phyloP scores from a whole-genome alignment of 2,888 invertebrate genomes.

The Erebia palarica region DNA sequence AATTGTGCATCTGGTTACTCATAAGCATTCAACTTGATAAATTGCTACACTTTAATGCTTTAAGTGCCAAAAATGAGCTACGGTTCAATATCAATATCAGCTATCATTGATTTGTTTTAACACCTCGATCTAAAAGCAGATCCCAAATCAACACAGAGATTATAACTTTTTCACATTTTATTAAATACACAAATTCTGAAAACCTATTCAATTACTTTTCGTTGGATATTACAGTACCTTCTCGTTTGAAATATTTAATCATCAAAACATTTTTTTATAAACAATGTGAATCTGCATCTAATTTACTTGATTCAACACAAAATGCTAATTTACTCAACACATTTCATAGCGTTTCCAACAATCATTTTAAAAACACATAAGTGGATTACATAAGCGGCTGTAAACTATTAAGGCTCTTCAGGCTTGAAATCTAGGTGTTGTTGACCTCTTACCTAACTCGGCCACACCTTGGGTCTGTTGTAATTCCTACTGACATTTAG shows the following conservation, averaged over 20 bases:
- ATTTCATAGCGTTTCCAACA: constrained; percentile 21
- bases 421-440: constrained; percentile 34
- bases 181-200: too few species aligned
- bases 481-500: constrained; percentile 39
- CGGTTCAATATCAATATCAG: background rate
- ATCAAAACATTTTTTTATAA: background rate
- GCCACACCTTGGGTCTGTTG: constrained; percentile 36
- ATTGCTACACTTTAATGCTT: constrained; percentile 69
- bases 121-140: background rate
- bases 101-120: constrained; percentile 4
- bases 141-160: background rate
- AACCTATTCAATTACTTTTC: too few species aligned
- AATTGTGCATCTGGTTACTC: constrained; percentile 73
- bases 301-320: background rate
- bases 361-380: constrained; percentile 32
- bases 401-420: constrained; percentile 40
- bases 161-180: background rate
- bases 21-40: constrained; percentile 64
- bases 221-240: too few species aligned
- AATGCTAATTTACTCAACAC: constrained; percentile 14
- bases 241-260: too few species aligned
- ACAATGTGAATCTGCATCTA: background rate
- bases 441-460: constrained; percentile 47
- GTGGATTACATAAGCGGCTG: constrained; percentile 42
- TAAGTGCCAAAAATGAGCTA: constrained; percentile 62